A percentile compares a stretch with the other conserved stretches of the same genome.
Evolutionary conservation across 2,888 invertebrate genomes (phyloP).

Genomic region (Temnothorax ravouxi): DNA sequence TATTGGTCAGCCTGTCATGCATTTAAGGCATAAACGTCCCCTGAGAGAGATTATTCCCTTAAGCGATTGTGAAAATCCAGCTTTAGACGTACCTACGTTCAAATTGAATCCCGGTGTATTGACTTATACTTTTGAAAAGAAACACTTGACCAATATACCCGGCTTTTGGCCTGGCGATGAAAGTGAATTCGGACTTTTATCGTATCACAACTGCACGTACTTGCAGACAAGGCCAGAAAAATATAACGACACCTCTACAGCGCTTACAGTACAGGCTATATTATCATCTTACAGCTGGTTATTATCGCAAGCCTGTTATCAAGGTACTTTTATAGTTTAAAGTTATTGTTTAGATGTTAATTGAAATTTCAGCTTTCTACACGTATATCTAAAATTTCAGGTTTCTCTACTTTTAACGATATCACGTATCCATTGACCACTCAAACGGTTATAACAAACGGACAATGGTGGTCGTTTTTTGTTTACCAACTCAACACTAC

Average conservation of each 20-base stretch:
- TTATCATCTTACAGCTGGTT: conserved; percentile 94
- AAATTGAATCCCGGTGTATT: conserved; percentile 89
- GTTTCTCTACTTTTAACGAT: conserved; percentile 96
- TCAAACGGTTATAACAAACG: conserved; percentile 96
- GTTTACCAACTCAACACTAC: conserved; percentile 97
- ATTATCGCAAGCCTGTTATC: conserved; percentile 92
- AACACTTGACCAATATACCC: conserved; percentile 92
- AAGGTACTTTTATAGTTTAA: conserved; percentile 86
- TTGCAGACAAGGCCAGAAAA: conserved; percentile 87
- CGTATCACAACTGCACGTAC: conserved; percentile 91
- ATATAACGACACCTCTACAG: conserved; percentile 89
- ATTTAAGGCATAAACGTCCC: conserved; percentile 91
- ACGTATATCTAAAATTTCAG: conserved; percentile 70
- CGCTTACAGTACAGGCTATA: conserved; percentile 92
- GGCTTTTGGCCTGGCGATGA: conserved; percentile 95
- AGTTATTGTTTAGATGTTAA: conserved; percentile 20
- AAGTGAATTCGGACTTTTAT: conserved; percentile 92
- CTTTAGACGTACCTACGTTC: conserved; percentile 88
- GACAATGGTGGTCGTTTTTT: conserved; percentile 94
- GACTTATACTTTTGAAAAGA: conserved; percentile 88
- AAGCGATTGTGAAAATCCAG: conserved; percentile 88
- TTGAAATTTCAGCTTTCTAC: background rate
- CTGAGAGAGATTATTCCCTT: conserved; percentile 89
- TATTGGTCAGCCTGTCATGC: conserved; percentile 90
- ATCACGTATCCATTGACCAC: conserved; percentile 96